These are phyloP conservation scores for Montipora capricornis DNA, from an alignment of 64 coral and sea anemone species.

Conservation along the genomic window DNA sequence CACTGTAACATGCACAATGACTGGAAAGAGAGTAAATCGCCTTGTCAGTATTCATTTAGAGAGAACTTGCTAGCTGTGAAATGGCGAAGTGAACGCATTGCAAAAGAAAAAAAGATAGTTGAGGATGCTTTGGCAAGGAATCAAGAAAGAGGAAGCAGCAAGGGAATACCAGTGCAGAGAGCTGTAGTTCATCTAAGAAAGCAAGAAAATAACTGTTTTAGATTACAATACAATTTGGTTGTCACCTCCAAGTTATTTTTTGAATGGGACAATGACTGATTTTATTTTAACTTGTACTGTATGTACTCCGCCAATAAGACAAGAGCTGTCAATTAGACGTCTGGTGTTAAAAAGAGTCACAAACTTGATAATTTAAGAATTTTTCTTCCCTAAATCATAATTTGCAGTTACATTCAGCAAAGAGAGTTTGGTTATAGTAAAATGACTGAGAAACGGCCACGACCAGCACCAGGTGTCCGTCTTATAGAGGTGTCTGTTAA, in stretches of 20 bases:
- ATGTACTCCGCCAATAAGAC: slow-evolving; percentile 34
- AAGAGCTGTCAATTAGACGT: slow-evolving; percentile 49
- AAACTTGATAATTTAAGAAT: not conserved
- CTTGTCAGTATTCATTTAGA: not conserved
- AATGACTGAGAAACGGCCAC: too few relatives aligned
- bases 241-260: slow-evolving; percentile 20
- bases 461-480: too few relatives aligned
- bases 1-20: not conserved
- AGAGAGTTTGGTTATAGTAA: too few relatives aligned
- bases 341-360: slow-evolving; percentile 38
- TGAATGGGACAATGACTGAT: slow-evolving; percentile 31
- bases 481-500: too few relatives aligned
- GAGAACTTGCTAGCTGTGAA: slow-evolving; percentile 30
- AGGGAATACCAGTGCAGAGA: slow-evolving; percentile 23
- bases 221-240: slow-evolving; percentile 23
- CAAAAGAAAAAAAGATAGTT: slow-evolving; percentile 26
- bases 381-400: slow-evolving; percentile 37
- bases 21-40: slow-evolving; percentile 9
- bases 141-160: slow-evolving; percentile 14
- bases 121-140: slow-evolving; percentile 24
- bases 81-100: slow-evolving; percentile 23
- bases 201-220: slow-evolving; percentile 33
- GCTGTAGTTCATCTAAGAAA: slow-evolving; percentile 29
- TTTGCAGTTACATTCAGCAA: not conserved
- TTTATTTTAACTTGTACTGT: slow-evolving; percentile 57